Conservation (phyloP, 2,797 vertebrate genomes). For the Stomatorhinus walkeri region DNA sequence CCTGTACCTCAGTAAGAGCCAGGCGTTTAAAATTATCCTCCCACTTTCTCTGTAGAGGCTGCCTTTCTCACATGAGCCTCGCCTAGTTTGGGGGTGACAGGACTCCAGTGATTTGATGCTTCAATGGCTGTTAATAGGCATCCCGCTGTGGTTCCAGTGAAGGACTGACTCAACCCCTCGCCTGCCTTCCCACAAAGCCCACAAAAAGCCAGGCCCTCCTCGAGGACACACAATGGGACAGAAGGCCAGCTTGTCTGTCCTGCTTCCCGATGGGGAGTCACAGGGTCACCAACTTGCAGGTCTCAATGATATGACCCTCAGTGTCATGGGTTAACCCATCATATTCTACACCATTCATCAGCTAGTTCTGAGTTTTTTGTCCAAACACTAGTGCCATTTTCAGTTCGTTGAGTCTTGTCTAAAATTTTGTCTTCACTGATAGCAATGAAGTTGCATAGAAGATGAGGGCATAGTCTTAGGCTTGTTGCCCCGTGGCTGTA, state of each 20-base stretch:
- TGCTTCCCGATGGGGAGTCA: background rate
- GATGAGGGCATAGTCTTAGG: background rate
- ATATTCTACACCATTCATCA: background rate
- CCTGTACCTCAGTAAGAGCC: background rate
- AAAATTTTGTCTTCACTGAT: background rate
- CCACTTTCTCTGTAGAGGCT: background rate
- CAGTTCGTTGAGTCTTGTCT: background rate
- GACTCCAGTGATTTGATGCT: conserved; percentile 14
- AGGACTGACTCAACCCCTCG: background rate
- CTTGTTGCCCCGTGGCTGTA: background rate
- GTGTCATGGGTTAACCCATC: background rate
- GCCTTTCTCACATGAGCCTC: background rate
- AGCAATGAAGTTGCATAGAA: background rate
- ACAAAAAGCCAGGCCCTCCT: background rate
- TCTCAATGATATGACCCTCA: background rate
- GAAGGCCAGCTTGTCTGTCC: background rate
- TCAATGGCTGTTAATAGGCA: conserved; percentile 12
- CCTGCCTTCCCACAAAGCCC: background rate
- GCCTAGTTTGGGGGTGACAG: background rate
- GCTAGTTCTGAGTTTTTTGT: background rate
- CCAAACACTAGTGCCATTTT: background rate
- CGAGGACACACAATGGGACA: background rate
- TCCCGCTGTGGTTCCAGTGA: conserved; percentile 11
- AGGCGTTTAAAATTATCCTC: background rate
- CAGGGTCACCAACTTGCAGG: background rate